phyloP scores from a whole-genome alignment of 64 coral and sea anemone genomes.

The Porites australiensis region DNA sequence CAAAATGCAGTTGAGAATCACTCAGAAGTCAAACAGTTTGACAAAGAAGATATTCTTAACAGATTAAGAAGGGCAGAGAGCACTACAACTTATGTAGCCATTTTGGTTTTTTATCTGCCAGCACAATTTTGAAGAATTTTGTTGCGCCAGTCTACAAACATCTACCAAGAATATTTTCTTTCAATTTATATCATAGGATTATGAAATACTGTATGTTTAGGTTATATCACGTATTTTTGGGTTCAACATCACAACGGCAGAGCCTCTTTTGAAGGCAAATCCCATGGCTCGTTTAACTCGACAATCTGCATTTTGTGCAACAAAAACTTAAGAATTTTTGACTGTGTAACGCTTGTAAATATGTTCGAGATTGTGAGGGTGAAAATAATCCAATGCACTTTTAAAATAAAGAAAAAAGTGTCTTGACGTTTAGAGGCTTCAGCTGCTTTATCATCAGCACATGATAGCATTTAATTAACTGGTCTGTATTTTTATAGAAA shows the following conservation, averaged over 20 bases:
- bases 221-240: conserved; percentile 4
- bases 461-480: conserved; percentile 12
- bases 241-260: conserved; percentile 15
- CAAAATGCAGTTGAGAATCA: background rate
- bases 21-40: background rate
- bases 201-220: conserved; percentile 19
- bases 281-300: background rate
- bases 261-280: background rate
- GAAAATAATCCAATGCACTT: background rate
- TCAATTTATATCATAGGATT: conserved; percentile 18
- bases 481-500: background rate
- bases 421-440: background rate
- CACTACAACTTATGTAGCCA: background rate
- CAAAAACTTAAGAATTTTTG: background rate
- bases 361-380: background rate
- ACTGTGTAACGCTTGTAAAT: background rate
- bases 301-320: conserved; percentile 4
- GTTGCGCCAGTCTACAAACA: background rate
- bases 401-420: background rate
- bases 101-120: background rate
- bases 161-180: conserved; percentile 18
- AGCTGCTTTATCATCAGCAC: conserved; percentile 8
- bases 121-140: conserved; percentile 22
- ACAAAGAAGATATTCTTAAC: background rate
- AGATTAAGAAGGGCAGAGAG: too few species aligned